Evolutionary conservation across 2,113 vertebrate species (phyloP).

Genomic region (Entelurus aequoreus): DNA sequence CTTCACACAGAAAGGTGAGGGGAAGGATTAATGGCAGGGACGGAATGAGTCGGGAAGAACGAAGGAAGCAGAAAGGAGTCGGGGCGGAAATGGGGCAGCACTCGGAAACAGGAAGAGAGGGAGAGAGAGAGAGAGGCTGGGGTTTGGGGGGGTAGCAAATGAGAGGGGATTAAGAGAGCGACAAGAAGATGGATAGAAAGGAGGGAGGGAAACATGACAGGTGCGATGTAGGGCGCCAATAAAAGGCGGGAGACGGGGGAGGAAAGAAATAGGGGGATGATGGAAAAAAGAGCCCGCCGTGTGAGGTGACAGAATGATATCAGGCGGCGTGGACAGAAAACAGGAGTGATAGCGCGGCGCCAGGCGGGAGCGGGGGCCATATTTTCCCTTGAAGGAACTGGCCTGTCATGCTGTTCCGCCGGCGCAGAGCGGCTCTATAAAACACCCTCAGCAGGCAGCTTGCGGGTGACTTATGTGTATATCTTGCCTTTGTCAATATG

Average conservation of each 20-base stretch:
- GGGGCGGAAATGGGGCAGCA: slow-evolving; percentile 49
- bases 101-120: slow-evolving; percentile 42
- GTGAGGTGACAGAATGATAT: slow-evolving; percentile 76
- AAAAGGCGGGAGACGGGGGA: slow-evolving; percentile 43
- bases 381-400: slow-evolving; percentile 80
- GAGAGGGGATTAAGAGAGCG: slow-evolving; percentile 71
- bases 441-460: slow-evolving; percentile 67
- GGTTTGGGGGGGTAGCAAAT: slow-evolving; percentile 57
- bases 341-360: slow-evolving; percentile 60
- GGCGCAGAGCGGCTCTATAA: slow-evolving; percentile 75
- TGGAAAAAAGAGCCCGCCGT: slow-evolving; percentile 52
- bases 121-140: background rate
- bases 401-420: slow-evolving; percentile 78
- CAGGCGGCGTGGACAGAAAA: slow-evolving; percentile 70
- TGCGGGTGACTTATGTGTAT: slow-evolving; percentile 80
- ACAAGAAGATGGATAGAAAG: slow-evolving; percentile 70
- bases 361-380: slow-evolving; percentile 64
- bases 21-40: slow-evolving; percentile 47
- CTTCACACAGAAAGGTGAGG: background rate
- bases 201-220: slow-evolving; percentile 64
- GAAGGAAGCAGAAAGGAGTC: slow-evolving; percentile 42
- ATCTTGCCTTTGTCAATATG: slow-evolving; percentile 79
- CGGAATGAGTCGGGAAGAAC: slow-evolving; percentile 59
- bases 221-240: slow-evolving; percentile 63
- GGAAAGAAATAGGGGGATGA: slow-evolving; percentile 47